Conservation (phyloP, 35 echinoderm and acorn worm species). For the Holothuria glaberrima region DNA sequence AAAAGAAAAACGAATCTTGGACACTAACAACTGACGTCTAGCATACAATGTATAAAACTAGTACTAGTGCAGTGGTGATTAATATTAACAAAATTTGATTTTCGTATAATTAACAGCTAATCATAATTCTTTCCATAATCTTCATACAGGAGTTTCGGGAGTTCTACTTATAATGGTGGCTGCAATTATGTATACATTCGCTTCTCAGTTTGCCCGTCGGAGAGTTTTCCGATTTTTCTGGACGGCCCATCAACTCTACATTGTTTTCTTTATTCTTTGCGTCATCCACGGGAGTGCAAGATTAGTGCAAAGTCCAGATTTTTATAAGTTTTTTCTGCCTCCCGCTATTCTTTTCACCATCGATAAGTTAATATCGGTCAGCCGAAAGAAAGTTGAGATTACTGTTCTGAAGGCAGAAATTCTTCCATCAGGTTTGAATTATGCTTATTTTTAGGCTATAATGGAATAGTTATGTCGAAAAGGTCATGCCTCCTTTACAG, state of each 20-base stretch:
- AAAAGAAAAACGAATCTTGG: no score
- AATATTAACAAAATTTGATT: no score
- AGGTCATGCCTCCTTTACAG: no score
- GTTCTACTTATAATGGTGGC: slow-evolving; percentile 61
- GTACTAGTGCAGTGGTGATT: no score
- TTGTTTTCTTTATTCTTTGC: slow-evolving; percentile 62
- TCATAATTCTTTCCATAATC: background rate
- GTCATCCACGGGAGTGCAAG: slow-evolving; percentile 74
- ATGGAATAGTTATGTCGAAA: no score
- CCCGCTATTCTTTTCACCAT: slow-evolving; percentile 71
- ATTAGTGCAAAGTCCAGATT: slow-evolving; percentile 54
- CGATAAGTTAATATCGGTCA: slow-evolving; percentile 73
- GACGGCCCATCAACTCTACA: slow-evolving; percentile 76
- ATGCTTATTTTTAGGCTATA: no score
- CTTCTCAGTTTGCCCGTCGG: slow-evolving; percentile 68
- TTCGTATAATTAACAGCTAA: no score
- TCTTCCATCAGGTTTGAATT: slow-evolving; percentile 67
- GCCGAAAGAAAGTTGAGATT: slow-evolving; percentile 69
- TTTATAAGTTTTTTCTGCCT: slow-evolving; percentile 63
- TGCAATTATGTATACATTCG: slow-evolving; percentile 70
- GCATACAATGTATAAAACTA: no score
- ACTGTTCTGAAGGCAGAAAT: slow-evolving; percentile 62
- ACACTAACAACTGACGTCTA: no score
- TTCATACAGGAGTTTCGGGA: slow-evolving; percentile 67
- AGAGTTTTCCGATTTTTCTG: slow-evolving; percentile 81